phyloP scores from a whole-genome alignment of 2,113 vertebrate species.

The Pelobates fuscus region DNA sequence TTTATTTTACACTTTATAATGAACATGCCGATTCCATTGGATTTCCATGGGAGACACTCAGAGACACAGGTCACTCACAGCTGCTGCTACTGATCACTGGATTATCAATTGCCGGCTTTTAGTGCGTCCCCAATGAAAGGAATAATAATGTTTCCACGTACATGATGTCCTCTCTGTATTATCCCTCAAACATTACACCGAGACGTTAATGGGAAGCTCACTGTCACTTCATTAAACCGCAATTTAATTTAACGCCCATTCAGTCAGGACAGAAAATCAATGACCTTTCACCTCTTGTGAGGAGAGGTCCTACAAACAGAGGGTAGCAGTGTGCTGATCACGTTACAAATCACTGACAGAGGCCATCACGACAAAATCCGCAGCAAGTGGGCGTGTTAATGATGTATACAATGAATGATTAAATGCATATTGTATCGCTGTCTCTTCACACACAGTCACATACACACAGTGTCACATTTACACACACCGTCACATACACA shows the following conservation, averaged over 20 bases:
- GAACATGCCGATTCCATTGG: no score
- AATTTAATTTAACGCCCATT: background rate
- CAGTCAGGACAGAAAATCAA: background rate
- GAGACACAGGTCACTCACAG: background rate
- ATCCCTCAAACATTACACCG: background rate
- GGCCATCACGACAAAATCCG: no score
- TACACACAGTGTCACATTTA: no score
- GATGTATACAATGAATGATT: no score
- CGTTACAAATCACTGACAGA: background rate
- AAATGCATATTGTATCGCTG: no score
- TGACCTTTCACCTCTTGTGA: conserved; percentile 5
- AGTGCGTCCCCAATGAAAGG: background rate
- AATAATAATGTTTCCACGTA: background rate
- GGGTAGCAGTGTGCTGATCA: background rate
- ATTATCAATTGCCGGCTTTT: conserved; percentile 5
- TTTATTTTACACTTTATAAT: no score
- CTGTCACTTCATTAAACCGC: conserved; percentile 9
- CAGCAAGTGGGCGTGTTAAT: no score
- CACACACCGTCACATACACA: no score
- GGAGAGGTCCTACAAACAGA: background rate
- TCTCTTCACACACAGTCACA: no score
- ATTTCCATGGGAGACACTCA: no score
- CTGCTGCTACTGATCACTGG: background rate
- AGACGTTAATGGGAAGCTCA: background rate
- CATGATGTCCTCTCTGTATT: background rate